Evolutionary conservation across 2,888 invertebrate species (phyloP).

Genomic region (Keiferia lycopersicella): DNA sequence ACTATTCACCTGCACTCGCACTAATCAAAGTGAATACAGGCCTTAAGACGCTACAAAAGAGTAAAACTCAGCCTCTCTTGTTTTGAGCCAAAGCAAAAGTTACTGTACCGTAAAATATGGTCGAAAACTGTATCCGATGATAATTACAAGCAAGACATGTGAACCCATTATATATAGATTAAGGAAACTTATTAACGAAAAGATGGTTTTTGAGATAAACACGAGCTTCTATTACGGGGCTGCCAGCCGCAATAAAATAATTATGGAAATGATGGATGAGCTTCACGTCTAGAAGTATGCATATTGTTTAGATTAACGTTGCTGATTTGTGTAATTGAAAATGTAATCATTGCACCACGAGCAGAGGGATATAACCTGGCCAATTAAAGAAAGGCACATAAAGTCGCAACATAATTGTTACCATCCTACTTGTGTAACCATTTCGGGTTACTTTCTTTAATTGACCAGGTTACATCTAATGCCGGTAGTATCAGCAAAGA

Average conservation of each 20-base stretch:
- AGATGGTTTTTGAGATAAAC: constrained; percentile 52
- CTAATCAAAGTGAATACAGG: too few relatives aligned
- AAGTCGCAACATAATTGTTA: too few relatives aligned
- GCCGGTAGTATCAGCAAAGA: too few relatives aligned
- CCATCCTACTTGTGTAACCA: too few relatives aligned
- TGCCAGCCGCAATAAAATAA: constrained; percentile 3
- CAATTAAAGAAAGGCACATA: too few relatives aligned
- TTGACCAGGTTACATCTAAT: too few relatives aligned
- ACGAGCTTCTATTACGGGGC: constrained; percentile 2
- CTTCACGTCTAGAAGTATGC: neutral
- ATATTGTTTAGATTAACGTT: constrained; percentile 3
- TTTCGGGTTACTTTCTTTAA: too few relatives aligned
- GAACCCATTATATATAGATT: constrained; percentile 80
- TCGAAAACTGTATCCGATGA: constrained; percentile 65
- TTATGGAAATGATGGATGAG: constrained; percentile 5
- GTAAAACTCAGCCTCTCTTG: constrained; percentile 22
- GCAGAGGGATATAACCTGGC: too few relatives aligned
- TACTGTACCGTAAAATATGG: constrained; percentile 73
- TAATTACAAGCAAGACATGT: constrained; percentile 75
- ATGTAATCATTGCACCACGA: neutral
- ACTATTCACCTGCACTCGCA: too few relatives aligned
- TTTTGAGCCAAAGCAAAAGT: constrained; percentile 44
- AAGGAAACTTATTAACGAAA: constrained; percentile 65
- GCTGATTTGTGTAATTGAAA: constrained; percentile 7
- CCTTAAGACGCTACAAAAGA: too few relatives aligned